phyloP scores from a whole-genome alignment of 2,113 vertebrate genomes.

The Datnioides undecimradiatus region DNA sequence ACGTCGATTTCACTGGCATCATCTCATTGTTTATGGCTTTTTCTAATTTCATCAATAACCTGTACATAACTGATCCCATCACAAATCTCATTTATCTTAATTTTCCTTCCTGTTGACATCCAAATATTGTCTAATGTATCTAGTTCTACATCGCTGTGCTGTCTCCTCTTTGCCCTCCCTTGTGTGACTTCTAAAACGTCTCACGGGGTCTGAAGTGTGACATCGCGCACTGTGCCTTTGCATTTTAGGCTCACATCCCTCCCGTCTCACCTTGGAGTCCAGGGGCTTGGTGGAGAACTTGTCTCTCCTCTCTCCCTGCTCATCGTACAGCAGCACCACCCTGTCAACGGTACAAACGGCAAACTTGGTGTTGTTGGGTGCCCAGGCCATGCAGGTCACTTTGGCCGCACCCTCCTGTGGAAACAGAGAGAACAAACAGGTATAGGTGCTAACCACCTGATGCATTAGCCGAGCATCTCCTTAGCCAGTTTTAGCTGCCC shows the following conservation, averaged over 20 bases:
- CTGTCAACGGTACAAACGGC: slow-evolving; percentile 94
- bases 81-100: too few relatives aligned
- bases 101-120: too few relatives aligned
- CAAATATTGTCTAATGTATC: too few relatives aligned
- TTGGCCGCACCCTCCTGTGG: slow-evolving; percentile 90
- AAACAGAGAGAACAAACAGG: not conserved
- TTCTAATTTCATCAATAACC: too few relatives aligned
- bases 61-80: too few relatives aligned
- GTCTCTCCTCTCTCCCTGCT: slow-evolving; percentile 94
- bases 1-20: too few relatives aligned
- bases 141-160: too few relatives aligned
- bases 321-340: slow-evolving; percentile 95
- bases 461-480: not conserved
- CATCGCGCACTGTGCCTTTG: too few relatives aligned
- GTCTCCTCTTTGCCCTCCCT: too few relatives aligned
- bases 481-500: not conserved
- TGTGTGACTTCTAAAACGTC: too few relatives aligned
- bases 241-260: not conserved
- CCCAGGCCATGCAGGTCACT: slow-evolving; percentile 94
- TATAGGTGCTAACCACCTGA: not conserved
- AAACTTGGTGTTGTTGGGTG: slow-evolving; percentile 89
- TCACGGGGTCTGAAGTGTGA: too few relatives aligned
- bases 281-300: slow-evolving; percentile 97
- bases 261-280: slow-evolving; percentile 89
- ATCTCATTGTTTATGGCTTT: too few relatives aligned